Conservation (phyloP, 2,797 vertebrate species). For the Helostoma temminkii region DNA sequence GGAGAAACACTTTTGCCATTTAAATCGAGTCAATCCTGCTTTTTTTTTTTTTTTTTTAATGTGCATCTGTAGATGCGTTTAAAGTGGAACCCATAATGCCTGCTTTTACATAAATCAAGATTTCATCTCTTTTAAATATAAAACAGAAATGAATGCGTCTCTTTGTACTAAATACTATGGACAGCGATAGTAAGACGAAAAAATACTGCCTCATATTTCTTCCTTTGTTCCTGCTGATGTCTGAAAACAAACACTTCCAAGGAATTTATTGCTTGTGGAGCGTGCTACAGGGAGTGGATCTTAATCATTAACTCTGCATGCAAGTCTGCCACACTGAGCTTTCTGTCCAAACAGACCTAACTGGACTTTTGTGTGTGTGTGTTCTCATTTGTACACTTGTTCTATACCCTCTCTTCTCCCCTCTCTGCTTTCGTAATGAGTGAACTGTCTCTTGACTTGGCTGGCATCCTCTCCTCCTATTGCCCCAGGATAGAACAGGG, state of each 20-base stretch:
- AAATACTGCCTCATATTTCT: background rate
- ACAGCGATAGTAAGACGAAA: background rate
- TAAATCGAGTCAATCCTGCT: conserved; percentile 26
- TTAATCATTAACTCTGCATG: conserved; percentile 44
- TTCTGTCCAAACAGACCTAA: conserved; percentile 34
- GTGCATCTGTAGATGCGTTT: conserved; percentile 30
- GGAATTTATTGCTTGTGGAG: conserved; percentile 27
- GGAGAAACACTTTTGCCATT: conserved; percentile 42
- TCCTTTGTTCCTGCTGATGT: conserved; percentile 20
- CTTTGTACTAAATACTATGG: background rate
- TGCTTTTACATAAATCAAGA: conserved; percentile 16
- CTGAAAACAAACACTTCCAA: conserved; percentile 42
- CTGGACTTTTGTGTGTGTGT: conserved; percentile 31
- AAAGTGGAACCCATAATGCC: conserved; percentile 7
- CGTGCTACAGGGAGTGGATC: conserved; percentile 20
- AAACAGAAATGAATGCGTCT: background rate
- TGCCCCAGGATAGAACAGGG: conserved; percentile 72
- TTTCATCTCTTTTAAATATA: background rate
- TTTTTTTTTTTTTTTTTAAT: conserved; percentile 43
- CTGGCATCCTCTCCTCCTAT: conserved; percentile 39
- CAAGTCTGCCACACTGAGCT: conserved; percentile 40
- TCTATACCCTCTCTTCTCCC: conserved; percentile 31
- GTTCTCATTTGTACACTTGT: conserved; percentile 11
- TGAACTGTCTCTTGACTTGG: conserved; percentile 45
- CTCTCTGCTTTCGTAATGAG: conserved; percentile 51